Conservation (phyloP, 2,888 invertebrate genomes). For the Sisyra nigra region DNA sequence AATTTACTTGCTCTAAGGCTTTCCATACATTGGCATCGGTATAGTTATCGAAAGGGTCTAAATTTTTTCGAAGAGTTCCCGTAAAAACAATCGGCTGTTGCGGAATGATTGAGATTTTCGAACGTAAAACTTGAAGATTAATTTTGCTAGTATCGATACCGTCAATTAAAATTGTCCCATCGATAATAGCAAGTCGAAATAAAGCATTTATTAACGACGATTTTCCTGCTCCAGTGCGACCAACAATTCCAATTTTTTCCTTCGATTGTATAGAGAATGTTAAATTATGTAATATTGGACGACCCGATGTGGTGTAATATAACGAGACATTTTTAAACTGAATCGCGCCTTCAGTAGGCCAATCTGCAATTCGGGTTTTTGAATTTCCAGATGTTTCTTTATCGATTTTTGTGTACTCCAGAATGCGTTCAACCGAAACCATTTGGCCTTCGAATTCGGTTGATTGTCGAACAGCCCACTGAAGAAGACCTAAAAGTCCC, state of each 20-base stretch:
- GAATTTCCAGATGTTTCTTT: conserved; percentile 23
- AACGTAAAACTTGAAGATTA: conserved; percentile 73
- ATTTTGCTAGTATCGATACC: conserved; percentile 63
- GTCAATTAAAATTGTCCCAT: conserved; percentile 73
- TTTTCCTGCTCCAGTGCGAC: conserved; percentile 83
- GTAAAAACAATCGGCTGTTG: conserved; percentile 94
- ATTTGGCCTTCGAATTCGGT: conserved; percentile 95
- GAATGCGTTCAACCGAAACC: conserved; percentile 91
- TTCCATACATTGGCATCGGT: conserved; percentile 76
- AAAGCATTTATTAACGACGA: conserved; percentile 75
- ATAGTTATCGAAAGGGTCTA: conserved; percentile 75
- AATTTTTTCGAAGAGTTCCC: conserved; percentile 75
- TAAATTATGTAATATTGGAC: conserved; percentile 69
- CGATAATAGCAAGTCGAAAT: conserved; percentile 79
- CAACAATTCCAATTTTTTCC: conserved; percentile 84
- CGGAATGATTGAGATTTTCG: conserved; percentile 71
- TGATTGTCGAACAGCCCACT: conserved; percentile 71
- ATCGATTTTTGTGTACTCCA: conserved; percentile 50
- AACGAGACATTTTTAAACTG: conserved; percentile 69
- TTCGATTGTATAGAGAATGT: conserved; percentile 62
- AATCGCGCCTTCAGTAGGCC: conserved; percentile 73
- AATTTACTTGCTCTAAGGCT: conserved; percentile 76
- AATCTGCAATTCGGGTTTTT: conserved; percentile 39
- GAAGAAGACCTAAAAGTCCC: conserved; percentile 40
- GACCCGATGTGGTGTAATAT: conserved; percentile 71